Percentiles rank a stretch among this genome's conserved stretches.
Conservation (phyloP, 2,797 vertebrate genomes). For the Orestias chungarensis region DNA sequence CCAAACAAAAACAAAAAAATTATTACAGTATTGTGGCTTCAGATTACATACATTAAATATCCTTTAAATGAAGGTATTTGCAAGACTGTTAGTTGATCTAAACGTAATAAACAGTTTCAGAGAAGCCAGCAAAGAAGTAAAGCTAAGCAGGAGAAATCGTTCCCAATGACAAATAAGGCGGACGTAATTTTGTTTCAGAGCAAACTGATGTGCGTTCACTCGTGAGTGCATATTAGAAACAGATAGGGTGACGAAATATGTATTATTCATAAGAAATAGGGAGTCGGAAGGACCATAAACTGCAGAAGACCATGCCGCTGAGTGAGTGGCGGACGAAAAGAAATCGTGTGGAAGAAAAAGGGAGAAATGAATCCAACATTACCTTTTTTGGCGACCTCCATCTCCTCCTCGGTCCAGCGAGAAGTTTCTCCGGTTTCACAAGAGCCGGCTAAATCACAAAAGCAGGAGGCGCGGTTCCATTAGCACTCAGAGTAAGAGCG, state of each 20-base stretch:
- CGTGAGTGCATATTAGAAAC: conserved; percentile 27
- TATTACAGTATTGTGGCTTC: conserved; percentile 7
- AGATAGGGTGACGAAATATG: conserved; percentile 35
- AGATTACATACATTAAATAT: conserved; percentile 4
- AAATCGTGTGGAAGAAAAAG: conserved; percentile 7
- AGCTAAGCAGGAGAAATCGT: neutral
- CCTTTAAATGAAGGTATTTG: conserved; percentile 23
- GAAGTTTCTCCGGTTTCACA: conserved; percentile 96
- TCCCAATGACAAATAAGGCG: conserved; percentile 20
- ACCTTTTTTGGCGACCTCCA: conserved; percentile 99
- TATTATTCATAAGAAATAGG: conserved; percentile 18
- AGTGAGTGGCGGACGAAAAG: conserved; percentile 10
- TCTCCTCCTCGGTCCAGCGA: conserved; percentile 99
- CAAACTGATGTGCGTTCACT: conserved; percentile 23
- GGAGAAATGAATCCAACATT: conserved; percentile 45
- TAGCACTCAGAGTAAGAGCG: conserved; percentile 57
- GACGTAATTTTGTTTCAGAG: conserved; percentile 19
- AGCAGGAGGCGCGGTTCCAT: conserved; percentile 68
- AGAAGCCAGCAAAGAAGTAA: conserved; percentile 29
- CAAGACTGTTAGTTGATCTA: conserved; percentile 3
- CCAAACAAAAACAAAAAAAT: too few species aligned
- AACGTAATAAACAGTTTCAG: conserved; percentile 28
- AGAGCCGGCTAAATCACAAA: conserved; percentile 84
- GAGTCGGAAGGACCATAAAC: conserved; percentile 10
- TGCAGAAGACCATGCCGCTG: conserved; percentile 2